A percentile compares a stretch with the other conserved stretches of the same genome.
Evolutionary conservation across 37 sponge, comb jelly and placozoan genomes (phyloP).

Genomic region (Beroe ovata): DNA sequence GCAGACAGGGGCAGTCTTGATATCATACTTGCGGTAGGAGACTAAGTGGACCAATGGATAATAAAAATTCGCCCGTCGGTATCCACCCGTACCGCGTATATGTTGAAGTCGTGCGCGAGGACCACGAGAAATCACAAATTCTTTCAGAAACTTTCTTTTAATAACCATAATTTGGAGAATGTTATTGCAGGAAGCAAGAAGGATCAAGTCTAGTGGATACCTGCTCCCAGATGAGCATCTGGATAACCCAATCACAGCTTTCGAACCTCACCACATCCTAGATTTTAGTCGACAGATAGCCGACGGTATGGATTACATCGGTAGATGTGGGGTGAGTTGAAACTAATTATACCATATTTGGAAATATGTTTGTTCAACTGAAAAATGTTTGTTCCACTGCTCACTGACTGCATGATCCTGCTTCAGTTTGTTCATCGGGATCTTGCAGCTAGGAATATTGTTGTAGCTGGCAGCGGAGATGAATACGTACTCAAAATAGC

Average conservation of each 20-base stretch:
- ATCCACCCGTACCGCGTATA: too few species aligned
- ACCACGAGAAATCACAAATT: too few species aligned
- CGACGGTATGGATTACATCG: constrained; percentile 30
- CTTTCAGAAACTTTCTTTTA: background rate
- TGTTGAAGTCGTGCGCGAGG: too few species aligned
- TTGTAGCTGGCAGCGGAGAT: constrained; percentile 4
- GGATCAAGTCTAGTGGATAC: constrained; percentile 34
- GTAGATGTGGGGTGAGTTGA: constrained; percentile 22
- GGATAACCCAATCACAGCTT: constrained; percentile 11
- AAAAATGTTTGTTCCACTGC: too few species aligned
- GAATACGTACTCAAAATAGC: constrained; percentile 35
- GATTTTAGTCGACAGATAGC: constrained; percentile 44
- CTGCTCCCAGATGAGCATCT: constrained; percentile 10
- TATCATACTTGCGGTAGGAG: background rate
- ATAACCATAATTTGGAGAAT: too few species aligned
- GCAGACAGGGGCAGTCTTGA: constrained; percentile 31
- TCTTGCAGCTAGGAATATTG: constrained; percentile 39
- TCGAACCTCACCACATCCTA: constrained; percentile 43
- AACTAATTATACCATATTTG: too few species aligned
- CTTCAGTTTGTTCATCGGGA: constrained; percentile 42
- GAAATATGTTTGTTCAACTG: too few species aligned
- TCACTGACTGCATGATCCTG: too few species aligned
- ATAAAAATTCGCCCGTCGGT: too few species aligned
- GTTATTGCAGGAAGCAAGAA: constrained; percentile 38
- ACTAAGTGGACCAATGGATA: too few species aligned